A percentile compares a stretch with the other conserved stretches of the same genome.
These are phyloP conservation scores for Maconellicoccus hirsutus DNA, from an alignment of 1,140 invertebrate species.

Conservation along the genomic window DNA sequence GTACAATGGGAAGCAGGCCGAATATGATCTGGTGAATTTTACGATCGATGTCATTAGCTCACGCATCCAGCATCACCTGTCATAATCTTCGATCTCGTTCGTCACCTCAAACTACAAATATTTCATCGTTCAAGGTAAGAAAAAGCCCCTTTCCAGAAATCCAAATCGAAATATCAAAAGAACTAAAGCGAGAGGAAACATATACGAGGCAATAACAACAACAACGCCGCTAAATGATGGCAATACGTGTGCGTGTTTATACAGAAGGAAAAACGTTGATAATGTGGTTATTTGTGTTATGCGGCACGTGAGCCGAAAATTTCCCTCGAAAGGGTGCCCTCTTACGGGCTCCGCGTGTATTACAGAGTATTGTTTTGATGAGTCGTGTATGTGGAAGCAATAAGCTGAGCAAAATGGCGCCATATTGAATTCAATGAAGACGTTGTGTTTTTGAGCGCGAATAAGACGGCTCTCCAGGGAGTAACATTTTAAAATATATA, in stretches of 20 bases:
- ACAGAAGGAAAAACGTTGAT: conserved; percentile 14
- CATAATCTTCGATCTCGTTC: too few species aligned
- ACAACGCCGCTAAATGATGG: conserved; percentile 14
- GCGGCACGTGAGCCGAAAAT: conserved; percentile 16
- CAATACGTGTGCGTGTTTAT: conserved; percentile 1
- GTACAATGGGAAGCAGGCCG: too few species aligned
- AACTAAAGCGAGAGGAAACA: neutral
- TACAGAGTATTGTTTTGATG: conserved; percentile 25
- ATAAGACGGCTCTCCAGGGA: conserved; percentile 14
- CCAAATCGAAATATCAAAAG: neutral
- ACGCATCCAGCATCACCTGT: too few species aligned
- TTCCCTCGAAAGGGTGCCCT: neutral
- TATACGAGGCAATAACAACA: neutral
- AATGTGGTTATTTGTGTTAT: conserved; percentile 21
- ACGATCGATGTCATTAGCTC: too few species aligned
- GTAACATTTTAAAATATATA: conserved; percentile 19
- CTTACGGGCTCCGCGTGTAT: neutral
- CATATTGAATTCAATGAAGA: conserved; percentile 22
- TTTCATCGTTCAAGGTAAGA: too few species aligned
- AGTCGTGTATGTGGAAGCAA: conserved; percentile 28
- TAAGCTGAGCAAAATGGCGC: conserved; percentile 25
- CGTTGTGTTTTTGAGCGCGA: conserved; percentile 5
- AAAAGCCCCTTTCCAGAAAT: too few species aligned
- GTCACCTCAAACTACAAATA: too few species aligned
- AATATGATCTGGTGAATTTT: too few species aligned